A percentile compares a stretch with the other conserved stretches of the same genome.
Conservation (phyloP, 2,888 invertebrate species). For the Pinctada fucata region DNA sequence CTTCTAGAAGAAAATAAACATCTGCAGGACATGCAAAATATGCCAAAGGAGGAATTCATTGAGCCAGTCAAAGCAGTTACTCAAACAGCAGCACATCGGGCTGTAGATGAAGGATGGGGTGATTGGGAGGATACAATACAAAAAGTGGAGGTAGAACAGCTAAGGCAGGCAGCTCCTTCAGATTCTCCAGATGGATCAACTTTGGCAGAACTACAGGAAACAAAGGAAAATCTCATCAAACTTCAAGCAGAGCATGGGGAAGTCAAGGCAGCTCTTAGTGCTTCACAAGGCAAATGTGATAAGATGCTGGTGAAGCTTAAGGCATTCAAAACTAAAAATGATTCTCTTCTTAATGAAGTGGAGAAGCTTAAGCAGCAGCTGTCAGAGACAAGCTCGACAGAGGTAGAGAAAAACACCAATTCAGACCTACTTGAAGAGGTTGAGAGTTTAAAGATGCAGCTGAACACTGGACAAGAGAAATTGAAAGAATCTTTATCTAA, state of each 20-base stretch:
- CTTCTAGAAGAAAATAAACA: neutral
- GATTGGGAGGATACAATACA: constrained; percentile 36
- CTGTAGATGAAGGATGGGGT: constrained; percentile 5
- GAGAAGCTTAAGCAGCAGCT: constrained; percentile 21
- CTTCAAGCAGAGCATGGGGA: constrained; percentile 32
- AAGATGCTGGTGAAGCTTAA: constrained; percentile 87
- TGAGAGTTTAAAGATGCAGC: constrained; percentile 1
- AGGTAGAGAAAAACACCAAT: neutral
- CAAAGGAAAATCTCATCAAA: constrained; percentile 60
- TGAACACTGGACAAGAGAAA: constrained; percentile 3
- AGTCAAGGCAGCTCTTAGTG: constrained; percentile 20
- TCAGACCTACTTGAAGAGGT: neutral
- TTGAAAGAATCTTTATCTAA: neutral
- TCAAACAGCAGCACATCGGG: neutral
- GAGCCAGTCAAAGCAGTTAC: neutral
- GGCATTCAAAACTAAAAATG: constrained; percentile 83
- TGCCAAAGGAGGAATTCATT: neutral
- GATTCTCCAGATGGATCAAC: neutral
- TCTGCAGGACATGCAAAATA: neutral
- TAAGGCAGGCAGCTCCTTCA: constrained; percentile 26
- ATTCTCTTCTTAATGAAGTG: constrained; percentile 65
- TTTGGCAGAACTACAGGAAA: constrained; percentile 12
- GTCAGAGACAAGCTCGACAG: neutral
- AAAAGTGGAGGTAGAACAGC: constrained; percentile 27
- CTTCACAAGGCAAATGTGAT: constrained; percentile 45